Conservation (phyloP, 92 coral and sea anemone genomes). For the Porites lobata region DNA sequence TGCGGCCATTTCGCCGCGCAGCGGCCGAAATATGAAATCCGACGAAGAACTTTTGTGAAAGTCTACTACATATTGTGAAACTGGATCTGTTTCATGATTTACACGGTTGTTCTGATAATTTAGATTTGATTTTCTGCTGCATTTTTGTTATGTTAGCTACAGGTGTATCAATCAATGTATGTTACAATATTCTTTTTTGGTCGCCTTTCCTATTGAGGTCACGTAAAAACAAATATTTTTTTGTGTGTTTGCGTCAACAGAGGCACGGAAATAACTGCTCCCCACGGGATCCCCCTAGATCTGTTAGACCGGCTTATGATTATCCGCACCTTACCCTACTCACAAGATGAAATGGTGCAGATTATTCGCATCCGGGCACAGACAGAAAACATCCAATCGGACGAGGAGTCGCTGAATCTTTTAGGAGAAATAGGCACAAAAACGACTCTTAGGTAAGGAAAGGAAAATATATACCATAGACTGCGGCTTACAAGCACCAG, state of each 20-base stretch:
- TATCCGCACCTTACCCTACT: slow-evolving; percentile 94
- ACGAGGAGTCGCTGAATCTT: slow-evolving; percentile 89
- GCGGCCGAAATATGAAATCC: no score
- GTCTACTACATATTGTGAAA: no score
- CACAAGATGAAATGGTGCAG: slow-evolving; percentile 96
- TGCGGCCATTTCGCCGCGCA: no score
- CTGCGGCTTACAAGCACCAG: no score
- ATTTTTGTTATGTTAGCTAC: no score
- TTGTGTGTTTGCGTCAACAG: slow-evolving; percentile 35
- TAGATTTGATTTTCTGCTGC: no score
- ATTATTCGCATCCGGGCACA: slow-evolving; percentile 96
- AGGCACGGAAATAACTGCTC: slow-evolving; percentile 95
- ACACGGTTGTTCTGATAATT: no score
- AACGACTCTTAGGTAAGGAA: slow-evolving; percentile 88
- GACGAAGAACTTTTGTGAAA: no score
- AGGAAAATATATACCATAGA: background rate
- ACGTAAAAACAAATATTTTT: background rate
- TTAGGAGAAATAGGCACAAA: slow-evolving; percentile 98
- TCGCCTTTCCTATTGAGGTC: background rate
- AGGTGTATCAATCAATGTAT: no score
- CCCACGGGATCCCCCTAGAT: slow-evolving; percentile 99
- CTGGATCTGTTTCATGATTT: no score
- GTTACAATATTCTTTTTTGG: no score
- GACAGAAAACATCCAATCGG: slow-evolving; percentile 92
- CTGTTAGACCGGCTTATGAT: slow-evolving; percentile 98